Evolutionary conservation across 2,113 vertebrate genomes (phyloP).

Genomic region (Corythornis madagascariensis): DNA sequence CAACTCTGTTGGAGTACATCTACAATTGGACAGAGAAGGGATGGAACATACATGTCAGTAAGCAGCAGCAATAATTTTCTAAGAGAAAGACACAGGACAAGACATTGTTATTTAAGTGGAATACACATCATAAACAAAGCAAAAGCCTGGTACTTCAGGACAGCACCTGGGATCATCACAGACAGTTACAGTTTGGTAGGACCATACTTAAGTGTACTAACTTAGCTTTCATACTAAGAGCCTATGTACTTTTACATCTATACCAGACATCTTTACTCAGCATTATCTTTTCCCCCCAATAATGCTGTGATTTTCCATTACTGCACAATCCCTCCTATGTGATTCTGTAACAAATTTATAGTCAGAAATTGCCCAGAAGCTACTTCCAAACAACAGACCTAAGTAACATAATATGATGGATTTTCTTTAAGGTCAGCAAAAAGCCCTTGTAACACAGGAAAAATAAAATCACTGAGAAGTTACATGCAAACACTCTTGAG

Average conservation of each 20-base stretch:
- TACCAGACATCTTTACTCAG: background rate
- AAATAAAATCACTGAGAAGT: background rate
- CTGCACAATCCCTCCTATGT: background rate
- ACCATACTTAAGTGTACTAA: background rate
- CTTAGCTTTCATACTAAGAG: background rate
- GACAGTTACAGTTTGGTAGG: background rate
- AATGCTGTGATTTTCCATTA: background rate
- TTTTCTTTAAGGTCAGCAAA: background rate
- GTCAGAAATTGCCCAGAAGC: background rate
- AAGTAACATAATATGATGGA: background rate
- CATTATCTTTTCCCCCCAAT: background rate
- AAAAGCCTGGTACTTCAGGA: slow-evolving; percentile 41
- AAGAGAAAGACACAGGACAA: slow-evolving; percentile 77
- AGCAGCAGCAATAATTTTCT: slow-evolving; percentile 64
- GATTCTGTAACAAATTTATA: background rate
- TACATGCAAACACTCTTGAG: background rate
- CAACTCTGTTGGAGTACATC: slow-evolving; percentile 97
- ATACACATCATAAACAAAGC: slow-evolving; percentile 54
- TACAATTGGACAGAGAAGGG: slow-evolving; percentile 87
- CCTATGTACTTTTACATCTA: background rate
- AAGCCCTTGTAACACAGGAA: background rate
- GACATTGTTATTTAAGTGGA: slow-evolving; percentile 61
- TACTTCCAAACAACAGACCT: background rate
- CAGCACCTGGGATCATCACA: background rate
- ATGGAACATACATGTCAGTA: slow-evolving; percentile 83